phyloP scores from a whole-genome alignment of 2,888 invertebrate species.

The Plebejus melissa region DNA sequence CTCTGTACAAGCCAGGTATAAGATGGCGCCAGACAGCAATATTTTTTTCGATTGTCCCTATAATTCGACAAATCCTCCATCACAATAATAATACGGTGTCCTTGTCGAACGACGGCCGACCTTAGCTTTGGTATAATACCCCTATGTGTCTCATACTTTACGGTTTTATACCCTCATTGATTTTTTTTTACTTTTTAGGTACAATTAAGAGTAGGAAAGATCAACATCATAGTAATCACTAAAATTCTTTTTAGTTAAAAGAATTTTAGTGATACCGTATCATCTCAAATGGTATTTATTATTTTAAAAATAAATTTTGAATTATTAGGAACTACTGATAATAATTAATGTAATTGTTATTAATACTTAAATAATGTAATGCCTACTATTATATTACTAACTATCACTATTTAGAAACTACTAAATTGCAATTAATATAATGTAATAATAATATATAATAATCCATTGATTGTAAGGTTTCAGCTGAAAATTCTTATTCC shows the following conservation, averaged over 20 bases:
- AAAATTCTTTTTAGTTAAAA: not conserved
- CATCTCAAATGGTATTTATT: not conserved
- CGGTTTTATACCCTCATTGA: not conserved
- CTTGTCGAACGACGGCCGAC: constrained; percentile 29
- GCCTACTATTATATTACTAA: too few relatives aligned
- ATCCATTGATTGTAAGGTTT: not conserved
- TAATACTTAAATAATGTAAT: too few relatives aligned
- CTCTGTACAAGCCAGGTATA: constrained; percentile 49
- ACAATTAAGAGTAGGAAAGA: not conserved
- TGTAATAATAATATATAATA: too few relatives aligned
- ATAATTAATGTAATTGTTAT: too few relatives aligned
- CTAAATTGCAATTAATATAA: too few relatives aligned
- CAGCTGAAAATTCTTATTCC: not conserved
- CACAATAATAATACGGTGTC: constrained; percentile 41
- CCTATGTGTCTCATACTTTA: not conserved
- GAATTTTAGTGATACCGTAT: not conserved
- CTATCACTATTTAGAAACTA: too few relatives aligned
- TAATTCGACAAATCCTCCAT: constrained; percentile 47
- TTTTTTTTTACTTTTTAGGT: not conserved
- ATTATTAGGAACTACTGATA: not conserved
- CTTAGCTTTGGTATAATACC: constrained; percentile 31
- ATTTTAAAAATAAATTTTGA: not conserved
- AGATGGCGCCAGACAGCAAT: constrained; percentile 59
- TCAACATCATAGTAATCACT: not conserved
- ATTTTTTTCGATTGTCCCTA: constrained; percentile 50